Evolutionary conservation across 2,888 invertebrate genomes (phyloP), one percentile per base, ranked within the genome.

Genomic region (Plebejus melissa): DNA sequence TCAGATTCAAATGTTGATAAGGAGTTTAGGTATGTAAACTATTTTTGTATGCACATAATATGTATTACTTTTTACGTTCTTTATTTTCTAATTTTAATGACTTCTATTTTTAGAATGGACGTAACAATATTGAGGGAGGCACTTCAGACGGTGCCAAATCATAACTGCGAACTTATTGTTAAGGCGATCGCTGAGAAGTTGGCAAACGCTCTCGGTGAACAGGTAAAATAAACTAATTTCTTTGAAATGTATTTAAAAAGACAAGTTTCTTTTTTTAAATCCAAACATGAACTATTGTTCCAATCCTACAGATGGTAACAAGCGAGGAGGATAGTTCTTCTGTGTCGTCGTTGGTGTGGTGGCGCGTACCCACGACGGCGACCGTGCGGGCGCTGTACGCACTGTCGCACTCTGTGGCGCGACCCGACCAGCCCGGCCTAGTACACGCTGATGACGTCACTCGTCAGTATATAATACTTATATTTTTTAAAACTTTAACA

Each of bases 131-230:
- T 98, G 77, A 96, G 97, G 82, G 97, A 98, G 90, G 98, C 98
- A 32, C 91, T 98, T 76, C 96, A 96, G 82, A 96, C 96, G 76
- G 96, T 98, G 74, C 98, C 98, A 50, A 97, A 96, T 88, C 97
- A 96, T 81, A 96, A 94, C 80, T 96, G 97, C 58, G 99, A 99
- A 89, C 95, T 96, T 81, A 96, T 98, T 88, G 92, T 98, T 74
- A 95, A 98, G 81, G 96, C 96, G 78, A 97, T 98, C 38, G 96
- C 98, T 0, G 95, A 96, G 74, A 97, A 98, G 86, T 91, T 98
- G 78, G 97, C 98, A 0, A 96, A 96, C 80, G 95, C 96, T 76
- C 92, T 98, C 76, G 96, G 97, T 16, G 96, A 96, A 82, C 96
- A 97, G 94, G 96, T 96, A 82, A 82, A 69, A 77, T 77, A 76